Conservation (phyloP, 2,888 invertebrate species). For the Psylliodes chrysocephalus region DNA sequence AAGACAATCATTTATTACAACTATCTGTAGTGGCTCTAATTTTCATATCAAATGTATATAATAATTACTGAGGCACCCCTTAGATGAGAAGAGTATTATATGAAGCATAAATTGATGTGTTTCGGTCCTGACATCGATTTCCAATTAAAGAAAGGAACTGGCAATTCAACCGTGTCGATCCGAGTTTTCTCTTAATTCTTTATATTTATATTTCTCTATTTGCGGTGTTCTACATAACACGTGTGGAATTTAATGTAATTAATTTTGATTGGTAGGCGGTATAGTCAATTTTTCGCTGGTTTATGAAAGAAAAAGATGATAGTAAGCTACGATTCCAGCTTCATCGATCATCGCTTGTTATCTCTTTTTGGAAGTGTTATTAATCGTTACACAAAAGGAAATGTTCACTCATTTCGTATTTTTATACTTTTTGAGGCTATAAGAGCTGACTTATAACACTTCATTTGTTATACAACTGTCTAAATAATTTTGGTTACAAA, state of each 20-base stretch:
- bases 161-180: constrained; percentile 10
- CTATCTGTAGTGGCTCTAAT: no score
- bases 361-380: not conserved
- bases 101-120: not conserved
- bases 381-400: not conserved
- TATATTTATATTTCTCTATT: constrained; percentile 19
- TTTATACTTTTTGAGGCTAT: no score
- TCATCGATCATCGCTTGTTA: constrained; percentile 3
- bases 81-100: not conserved
- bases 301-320: not conserved
- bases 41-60: no score
- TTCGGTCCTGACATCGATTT: constrained; percentile 21
- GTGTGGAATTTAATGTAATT: constrained; percentile 20
- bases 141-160: constrained; percentile 20
- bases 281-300: not conserved
- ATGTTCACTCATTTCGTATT: no score
- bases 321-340: not conserved
- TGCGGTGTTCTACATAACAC: constrained; percentile 20
- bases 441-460: no score
- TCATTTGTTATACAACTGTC: no score
- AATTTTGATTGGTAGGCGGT: constrained; percentile 25
- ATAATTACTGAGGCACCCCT: no score
- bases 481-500: no score
- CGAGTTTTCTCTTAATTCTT: constrained; percentile 26
- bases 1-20: no score